Evolutionary conservation across 2,888 invertebrate species (phyloP), one percentile per base, ranked within the genome.

Genomic region (Loripinus fragilis): DNA sequence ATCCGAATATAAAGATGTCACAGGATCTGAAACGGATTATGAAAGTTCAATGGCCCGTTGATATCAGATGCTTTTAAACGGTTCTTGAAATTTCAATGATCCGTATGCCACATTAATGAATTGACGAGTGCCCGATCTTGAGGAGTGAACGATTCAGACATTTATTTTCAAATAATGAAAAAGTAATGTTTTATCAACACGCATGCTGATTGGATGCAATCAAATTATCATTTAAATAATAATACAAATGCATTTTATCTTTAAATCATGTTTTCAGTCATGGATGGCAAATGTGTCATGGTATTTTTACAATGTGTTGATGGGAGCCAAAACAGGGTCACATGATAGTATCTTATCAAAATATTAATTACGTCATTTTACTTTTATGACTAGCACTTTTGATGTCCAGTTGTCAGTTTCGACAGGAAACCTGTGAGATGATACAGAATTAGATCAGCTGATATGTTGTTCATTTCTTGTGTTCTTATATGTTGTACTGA

Each of bases 391-490:
- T 12, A 60, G 60, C 7, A 60, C 10, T 60, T 33, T 60, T 30
- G 20, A 33, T 60, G 60, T 60, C 28, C 33, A 20, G 1, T 33
- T 60, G 60, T 60, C 60, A 60, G 20, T 60, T 30, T 60, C 60
- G 60, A 60, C 60, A 60, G 60, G 60, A 60, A 60, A 60, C 60
- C 33, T 60, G 60, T 60, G 30, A 60, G 60, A 60, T 60, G 33
- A 60, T 60, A 12, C 60, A 33, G 60, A 60, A 33, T 33, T 60
- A 28, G 28, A 33, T 33, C 30, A 2, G 60, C 5, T 60, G 20
- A 33, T 60, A 38, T 12, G 5, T 38, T 12, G 38, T 38, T 38
- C 12, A 8, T 12, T 38, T 38, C 38, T 38, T n/a, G 12, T 38
- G 38, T 8, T 38, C 38, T 38, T 38, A 38, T 38, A 8, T 38